Conservation (phyloP, 2,888 invertebrate genomes). For the Hemithea aestivaria region DNA sequence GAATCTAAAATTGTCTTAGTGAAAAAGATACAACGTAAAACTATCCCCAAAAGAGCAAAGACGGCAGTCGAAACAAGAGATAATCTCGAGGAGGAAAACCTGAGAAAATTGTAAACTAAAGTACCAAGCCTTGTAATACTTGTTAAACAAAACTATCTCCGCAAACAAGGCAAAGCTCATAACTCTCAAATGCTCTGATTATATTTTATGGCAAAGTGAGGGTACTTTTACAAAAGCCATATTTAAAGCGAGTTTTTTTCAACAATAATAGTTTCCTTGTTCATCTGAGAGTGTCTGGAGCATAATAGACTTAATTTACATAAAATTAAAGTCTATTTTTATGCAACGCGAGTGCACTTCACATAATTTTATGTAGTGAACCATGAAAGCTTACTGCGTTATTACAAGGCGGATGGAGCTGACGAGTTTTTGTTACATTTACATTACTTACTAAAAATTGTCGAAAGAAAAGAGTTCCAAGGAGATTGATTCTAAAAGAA, state of each 20-base stretch:
- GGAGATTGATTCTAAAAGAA: too few species aligned
- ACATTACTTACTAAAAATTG: not conserved
- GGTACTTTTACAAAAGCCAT: constrained; percentile 26
- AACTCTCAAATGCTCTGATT: constrained; percentile 15
- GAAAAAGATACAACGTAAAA: too few species aligned
- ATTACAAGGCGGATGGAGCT: constrained; percentile 17
- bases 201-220: constrained; percentile 12
- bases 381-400: constrained; percentile 29
- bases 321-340: constrained; percentile 21
- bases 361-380: constrained; percentile 28
- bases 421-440: constrained; percentile 17
- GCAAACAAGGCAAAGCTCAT: constrained; percentile 6
- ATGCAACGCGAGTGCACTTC: constrained; percentile 10
- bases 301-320: constrained; percentile 22
- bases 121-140: constrained; percentile 1
- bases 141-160: constrained; percentile 10
- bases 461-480: not conserved
- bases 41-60: too few species aligned
- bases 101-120: constrained; percentile 1
- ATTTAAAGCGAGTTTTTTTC: constrained; percentile 24
- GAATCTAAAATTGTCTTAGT: too few species aligned
- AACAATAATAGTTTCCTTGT: constrained; percentile 28
- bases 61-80: too few species aligned
- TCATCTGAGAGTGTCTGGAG: constrained; percentile 9
- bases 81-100: too few species aligned